Conservation (phyloP, 2,888 invertebrate genomes). For the Papilio gigon region DNA sequence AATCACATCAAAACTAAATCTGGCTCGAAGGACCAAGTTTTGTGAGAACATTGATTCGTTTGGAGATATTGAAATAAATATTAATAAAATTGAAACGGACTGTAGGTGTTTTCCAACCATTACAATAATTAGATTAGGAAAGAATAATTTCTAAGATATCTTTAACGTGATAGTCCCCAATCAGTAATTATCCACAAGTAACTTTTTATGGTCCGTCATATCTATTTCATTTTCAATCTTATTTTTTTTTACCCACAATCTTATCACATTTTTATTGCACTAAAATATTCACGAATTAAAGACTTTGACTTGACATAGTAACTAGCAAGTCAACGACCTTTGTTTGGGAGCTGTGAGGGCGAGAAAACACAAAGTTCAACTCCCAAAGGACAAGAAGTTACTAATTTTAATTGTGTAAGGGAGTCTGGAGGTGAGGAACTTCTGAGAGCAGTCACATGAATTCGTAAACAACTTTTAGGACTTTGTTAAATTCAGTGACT, state of each 20-base stretch:
- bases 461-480: background rate
- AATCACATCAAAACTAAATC: too few species aligned
- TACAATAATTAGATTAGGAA: too few species aligned
- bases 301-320: constrained; percentile 12
- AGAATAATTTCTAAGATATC: too few species aligned
- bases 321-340: constrained; percentile 16
- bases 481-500: constrained; percentile 8
- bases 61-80: too few species aligned
- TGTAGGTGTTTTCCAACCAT: too few species aligned
- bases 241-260: background rate
- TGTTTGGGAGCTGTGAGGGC: constrained; percentile 14
- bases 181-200: too few species aligned
- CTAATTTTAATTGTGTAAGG: constrained; percentile 30
- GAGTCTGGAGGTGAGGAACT: constrained; percentile 12
- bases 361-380: constrained; percentile 27
- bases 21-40: too few species aligned
- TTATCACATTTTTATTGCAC: background rate
- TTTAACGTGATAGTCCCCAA: too few species aligned
- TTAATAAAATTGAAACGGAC: too few species aligned
- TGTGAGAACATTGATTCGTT: too few species aligned
- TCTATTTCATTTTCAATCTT: background rate
- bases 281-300: constrained; percentile 19
- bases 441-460: constrained; percentile 16
- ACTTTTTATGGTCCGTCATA: too few species aligned
- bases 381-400: constrained; percentile 11